Base-by-base conservation (phyloP, 2,113 vertebrate species). In the Sigmodon hispidus region DNA sequence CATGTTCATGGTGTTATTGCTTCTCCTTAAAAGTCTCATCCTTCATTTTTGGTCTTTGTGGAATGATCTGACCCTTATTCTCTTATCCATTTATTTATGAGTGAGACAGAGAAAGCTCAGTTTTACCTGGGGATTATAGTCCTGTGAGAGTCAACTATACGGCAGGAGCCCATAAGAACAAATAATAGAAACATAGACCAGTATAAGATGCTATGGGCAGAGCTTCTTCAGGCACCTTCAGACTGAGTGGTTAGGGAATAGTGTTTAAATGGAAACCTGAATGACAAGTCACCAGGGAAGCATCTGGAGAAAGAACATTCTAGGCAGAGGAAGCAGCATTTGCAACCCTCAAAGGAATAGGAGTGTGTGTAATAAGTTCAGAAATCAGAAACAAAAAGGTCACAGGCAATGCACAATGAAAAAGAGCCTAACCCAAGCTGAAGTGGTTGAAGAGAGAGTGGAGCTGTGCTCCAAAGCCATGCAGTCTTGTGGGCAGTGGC, bases 91-190 rank as follows among this genome's bases (percentile, higher is more conserved):
- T 85, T 83, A 59, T 43, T 95, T 67, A 93, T 55, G 90, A 84
- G 7, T n/a, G 83, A 45, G 17, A 16, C 55, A 13, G 48, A 90
- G 76, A 90, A 31, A 40, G 7, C 13, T 87, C 43, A 26, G 75
- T 52, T 59, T 93, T 55, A 50, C 57, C 11, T 34, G 11, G 50
- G 13, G 19, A 19, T 94, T 85, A 26, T 13, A 80, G 16, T 45
- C 79, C 81, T 63, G 65, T 17, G 43, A 76, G 57, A 80, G 34
- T 80, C 65, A 72, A 40, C 40, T 59, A 59, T 65, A 94, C 75
- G 90, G 86, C 92, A 93, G 89, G 84, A 81, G 22, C 65, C 72
- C 55, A 24, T 63, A 85, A 70, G 72, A 94, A 93, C 52, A 72
- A 67, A 22, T 7, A 92, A 26, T 34, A 89, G 45, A 72, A 55